Percentiles rank a stretch among this genome's conserved stretches.
phyloP scores from a whole-genome alignment of 2,888 invertebrate genomes.

The Meliscaeva auricollis region DNA sequence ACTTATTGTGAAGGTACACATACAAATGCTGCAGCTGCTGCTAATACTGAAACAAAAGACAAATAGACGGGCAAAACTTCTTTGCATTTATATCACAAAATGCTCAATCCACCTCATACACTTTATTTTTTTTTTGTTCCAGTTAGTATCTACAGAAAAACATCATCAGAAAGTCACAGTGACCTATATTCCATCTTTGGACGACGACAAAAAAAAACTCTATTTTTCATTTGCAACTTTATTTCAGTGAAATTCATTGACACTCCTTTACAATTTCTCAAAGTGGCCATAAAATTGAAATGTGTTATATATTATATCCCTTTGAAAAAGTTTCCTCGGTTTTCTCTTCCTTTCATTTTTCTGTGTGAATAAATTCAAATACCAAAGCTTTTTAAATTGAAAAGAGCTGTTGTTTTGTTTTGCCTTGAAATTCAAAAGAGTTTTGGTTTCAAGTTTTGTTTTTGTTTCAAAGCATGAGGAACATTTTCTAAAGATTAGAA shows the following conservation, averaged over 20 bases:
- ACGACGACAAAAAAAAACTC: not conserved
- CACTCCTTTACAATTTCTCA: slow-evolving; percentile 12
- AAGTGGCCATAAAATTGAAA: slow-evolving; percentile 17
- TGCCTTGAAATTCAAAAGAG: slow-evolving; percentile 4
- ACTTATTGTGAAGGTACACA: too few relatives aligned
- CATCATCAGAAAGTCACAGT: too few relatives aligned
- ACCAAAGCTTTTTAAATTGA: not conserved
- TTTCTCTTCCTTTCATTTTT: slow-evolving; percentile 11
- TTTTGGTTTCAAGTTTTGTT: not conserved
- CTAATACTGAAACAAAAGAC: too few relatives aligned
- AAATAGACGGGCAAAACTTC: too few relatives aligned
- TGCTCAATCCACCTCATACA: too few relatives aligned
- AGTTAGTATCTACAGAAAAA: too few relatives aligned
- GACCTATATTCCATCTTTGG: not conserved
- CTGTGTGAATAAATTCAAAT: slow-evolving; percentile 15
- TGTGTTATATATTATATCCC: slow-evolving; percentile 12
- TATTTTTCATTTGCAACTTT: not conserved
- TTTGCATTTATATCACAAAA: too few relatives aligned
- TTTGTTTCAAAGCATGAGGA: not conserved
- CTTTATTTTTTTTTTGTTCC: too few relatives aligned
- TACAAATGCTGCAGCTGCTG: too few relatives aligned
- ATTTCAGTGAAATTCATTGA: not conserved
- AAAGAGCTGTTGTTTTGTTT: not conserved
- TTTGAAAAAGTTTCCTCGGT: not conserved
- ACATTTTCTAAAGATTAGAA: not conserved